Evolutionary conservation across 2,888 invertebrate species (phyloP).

Genomic region (Thelaira solivaga): DNA sequence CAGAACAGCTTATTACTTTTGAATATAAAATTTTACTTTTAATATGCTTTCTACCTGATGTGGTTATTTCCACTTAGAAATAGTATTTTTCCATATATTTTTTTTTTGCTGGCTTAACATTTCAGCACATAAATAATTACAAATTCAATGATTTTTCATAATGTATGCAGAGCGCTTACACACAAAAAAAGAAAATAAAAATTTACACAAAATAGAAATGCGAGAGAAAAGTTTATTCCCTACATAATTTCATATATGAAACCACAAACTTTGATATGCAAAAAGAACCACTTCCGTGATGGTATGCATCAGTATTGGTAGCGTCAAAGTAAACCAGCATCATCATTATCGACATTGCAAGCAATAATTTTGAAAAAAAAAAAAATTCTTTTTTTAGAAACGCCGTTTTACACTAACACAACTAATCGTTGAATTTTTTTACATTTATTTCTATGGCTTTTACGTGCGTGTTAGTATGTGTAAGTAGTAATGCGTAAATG

Average conservation of each 20-base stretch:
- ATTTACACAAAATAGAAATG: background rate
- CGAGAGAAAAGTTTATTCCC: slow-evolving; percentile 50
- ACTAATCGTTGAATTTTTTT: slow-evolving; percentile 65
- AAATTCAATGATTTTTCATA: slow-evolving; percentile 59
- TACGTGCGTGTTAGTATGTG: background rate
- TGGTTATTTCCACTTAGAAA: slow-evolving; percentile 47
- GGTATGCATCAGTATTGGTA: slow-evolving; percentile 43
- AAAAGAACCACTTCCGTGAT: slow-evolving; percentile 61
- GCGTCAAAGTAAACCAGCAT: slow-evolving; percentile 24
- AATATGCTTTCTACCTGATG: slow-evolving; percentile 44
- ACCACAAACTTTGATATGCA: slow-evolving; percentile 62
- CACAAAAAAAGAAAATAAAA: slow-evolving; percentile 12
- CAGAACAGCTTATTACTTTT: slow-evolving; percentile 7
- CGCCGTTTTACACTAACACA: slow-evolving; percentile 62
- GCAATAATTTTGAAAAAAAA: slow-evolving; percentile 20
- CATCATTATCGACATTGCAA: slow-evolving; percentile 17
- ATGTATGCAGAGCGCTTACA: slow-evolving; percentile 51
- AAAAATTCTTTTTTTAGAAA: slow-evolving; percentile 39
- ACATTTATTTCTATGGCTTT: slow-evolving; percentile 39
- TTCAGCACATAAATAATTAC: slow-evolving; percentile 55
- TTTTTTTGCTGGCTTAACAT: slow-evolving; percentile 24
- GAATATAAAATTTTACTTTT: slow-evolving; percentile 38
- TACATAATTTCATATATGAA: slow-evolving; percentile 58
- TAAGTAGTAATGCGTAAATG: background rate
- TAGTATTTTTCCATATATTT: slow-evolving; percentile 1